Evolutionary conservation across 2,888 invertebrate species (phyloP), one percentile per base, ranked within the genome.

Genomic region (Microctonus brassicae): DNA sequence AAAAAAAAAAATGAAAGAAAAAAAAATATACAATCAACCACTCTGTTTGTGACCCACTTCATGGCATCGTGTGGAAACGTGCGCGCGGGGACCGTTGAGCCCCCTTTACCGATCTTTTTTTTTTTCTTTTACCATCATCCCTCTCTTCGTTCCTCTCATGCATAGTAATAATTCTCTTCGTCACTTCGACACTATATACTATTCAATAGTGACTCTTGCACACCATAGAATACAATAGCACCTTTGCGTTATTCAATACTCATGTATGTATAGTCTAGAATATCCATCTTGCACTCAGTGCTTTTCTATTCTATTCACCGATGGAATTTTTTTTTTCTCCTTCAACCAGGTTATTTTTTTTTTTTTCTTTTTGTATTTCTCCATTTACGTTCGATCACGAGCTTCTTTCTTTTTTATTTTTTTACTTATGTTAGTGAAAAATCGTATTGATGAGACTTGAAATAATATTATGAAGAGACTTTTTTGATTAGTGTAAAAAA

Each of bases 21-120:
- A 7, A 20, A 47, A 52, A 53, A 52, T 57, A 66, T 77, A 80
- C 77, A 82, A 81, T 81, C 83, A 75, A 81, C 77, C 81, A 80
- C 82, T 82, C 80, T 76, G 80, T 75, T 39, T 78, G 79, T 85
- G 85, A 85, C 84, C 85, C 78, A 85, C 82, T 84, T 83, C 78
- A 79, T n/a, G n/a, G 52, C 17, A 53, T 29, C 47, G 65, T 53
- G 65, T 47, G 73, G 71, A 67, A n/a, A n/a, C n/a, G n/a, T n/a
- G n/a, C n/a, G 24, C 52, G 22, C 57, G 39, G 71, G 72, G 70
- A 68, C 70, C 67, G 76, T 76, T 66, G 70, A 58, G 60, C 17
- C 70, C 70, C 63, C 34, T 33, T 68, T 61, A 60, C 53, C 33
- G 52, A 61, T 42, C 34, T 20, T 29, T 34, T 47, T 61, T 62